Evolutionary conservation across 2,888 invertebrate genomes (phyloP).

Genomic region (Odontocerum albicorne): DNA sequence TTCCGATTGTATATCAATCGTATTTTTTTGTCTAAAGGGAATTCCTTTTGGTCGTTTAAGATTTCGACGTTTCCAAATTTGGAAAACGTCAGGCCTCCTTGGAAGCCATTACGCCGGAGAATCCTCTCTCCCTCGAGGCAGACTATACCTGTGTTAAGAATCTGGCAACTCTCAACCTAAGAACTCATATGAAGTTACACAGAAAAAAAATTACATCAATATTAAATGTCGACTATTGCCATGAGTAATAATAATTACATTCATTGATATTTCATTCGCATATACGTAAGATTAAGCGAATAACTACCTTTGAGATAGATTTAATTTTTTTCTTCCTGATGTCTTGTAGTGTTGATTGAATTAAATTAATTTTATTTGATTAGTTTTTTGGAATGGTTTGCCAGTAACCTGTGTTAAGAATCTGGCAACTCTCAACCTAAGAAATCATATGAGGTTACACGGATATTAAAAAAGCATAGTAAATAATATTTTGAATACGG

Average conservation of each 20-base stretch:
- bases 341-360: too few relatives aligned
- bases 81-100: conserved; percentile 12
- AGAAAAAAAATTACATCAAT: too few relatives aligned
- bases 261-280: neutral
- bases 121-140: neutral
- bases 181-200: too few relatives aligned
- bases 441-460: too few relatives aligned
- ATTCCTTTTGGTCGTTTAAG: conserved; percentile 16
- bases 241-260: neutral
- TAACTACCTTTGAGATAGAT: too few relatives aligned
- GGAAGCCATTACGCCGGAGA: neutral
- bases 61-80: conserved; percentile 27
- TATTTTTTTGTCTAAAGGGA: too few relatives aligned
- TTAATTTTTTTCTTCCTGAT: too few relatives aligned
- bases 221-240: neutral
- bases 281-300: conserved; percentile 4
- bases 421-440: neutral
- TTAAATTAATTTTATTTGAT: too few relatives aligned
- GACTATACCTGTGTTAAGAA: neutral
- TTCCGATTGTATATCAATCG: too few relatives aligned
- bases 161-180: neutral
- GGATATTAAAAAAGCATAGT: too few relatives aligned
- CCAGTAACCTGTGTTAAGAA: neutral
- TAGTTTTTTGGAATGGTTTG: too few relatives aligned
- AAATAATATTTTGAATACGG: too few relatives aligned